Conservation (phyloP, 2,113 vertebrate genomes). For the Marmota monax region DNA sequence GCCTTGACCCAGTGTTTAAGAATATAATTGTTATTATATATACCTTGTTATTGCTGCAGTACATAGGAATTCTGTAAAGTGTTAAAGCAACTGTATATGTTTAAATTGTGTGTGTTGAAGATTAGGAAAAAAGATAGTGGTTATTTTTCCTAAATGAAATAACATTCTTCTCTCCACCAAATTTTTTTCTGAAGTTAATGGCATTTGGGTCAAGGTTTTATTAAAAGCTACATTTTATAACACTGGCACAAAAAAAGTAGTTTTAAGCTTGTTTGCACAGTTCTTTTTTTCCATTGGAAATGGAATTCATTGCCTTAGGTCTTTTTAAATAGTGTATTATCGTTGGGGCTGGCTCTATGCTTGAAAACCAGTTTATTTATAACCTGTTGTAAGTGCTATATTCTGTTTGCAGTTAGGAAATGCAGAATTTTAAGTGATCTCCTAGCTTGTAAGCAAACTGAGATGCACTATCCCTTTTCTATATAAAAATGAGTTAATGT, state of each 20-base stretch:
- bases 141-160: conserved; percentile 88
- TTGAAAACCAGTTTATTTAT: conserved; percentile 92
- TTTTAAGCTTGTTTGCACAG: conserved; percentile 93
- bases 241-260: conserved; percentile 90
- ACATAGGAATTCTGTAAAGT: conserved; percentile 89
- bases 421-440: conserved; percentile 88
- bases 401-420: conserved; percentile 91
- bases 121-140: conserved; percentile 86
- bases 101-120: conserved; percentile 86
- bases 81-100: conserved; percentile 87
- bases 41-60: conserved; percentile 87
- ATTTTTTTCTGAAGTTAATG: conserved; percentile 88
- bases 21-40: conserved; percentile 87
- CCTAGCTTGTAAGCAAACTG: conserved; percentile 90
- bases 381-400: conserved; percentile 90
- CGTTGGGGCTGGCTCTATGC: conserved; percentile 90
- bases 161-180: conserved; percentile 80
- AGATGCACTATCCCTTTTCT: conserved; percentile 91
- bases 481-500: conserved; percentile 78
- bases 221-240: conserved; percentile 90
- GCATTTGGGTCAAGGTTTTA: conserved; percentile 91
- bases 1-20: conserved; percentile 88
- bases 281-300: conserved; percentile 90
- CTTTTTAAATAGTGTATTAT: conserved; percentile 91
- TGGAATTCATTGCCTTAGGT: conserved; percentile 95